Evolutionary conservation across 2,797 vertebrate genomes (phyloP).

Genomic region (Meda fulgida): DNA sequence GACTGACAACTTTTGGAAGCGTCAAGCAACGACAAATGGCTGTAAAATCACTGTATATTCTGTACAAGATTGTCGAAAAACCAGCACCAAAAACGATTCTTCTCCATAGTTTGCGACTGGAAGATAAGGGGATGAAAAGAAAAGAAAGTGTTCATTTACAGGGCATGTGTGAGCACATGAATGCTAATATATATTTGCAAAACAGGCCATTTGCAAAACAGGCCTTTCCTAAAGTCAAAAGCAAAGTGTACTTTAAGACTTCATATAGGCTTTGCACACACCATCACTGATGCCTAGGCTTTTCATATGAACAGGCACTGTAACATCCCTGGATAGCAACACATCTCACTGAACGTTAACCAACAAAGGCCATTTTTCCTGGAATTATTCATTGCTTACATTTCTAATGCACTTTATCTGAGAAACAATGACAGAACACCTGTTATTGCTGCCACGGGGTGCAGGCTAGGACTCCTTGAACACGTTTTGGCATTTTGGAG

Average conservation of each 20-base stretch:
- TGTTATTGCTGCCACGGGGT: slow-evolving; percentile 75
- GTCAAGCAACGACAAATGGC: slow-evolving; percentile 65
- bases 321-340: slow-evolving; percentile 65
- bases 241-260: slow-evolving; percentile 68
- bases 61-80: slow-evolving; percentile 96
- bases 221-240: slow-evolving; percentile 2
- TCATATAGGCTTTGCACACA: slow-evolving; percentile 59
- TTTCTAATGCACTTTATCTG: slow-evolving; percentile 74
- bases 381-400: slow-evolving; percentile 54
- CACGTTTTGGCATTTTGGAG: slow-evolving; percentile 65
- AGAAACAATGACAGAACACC: slow-evolving; percentile 70
- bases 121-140: slow-evolving; percentile 60
- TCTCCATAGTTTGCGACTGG: slow-evolving; percentile 63
- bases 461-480: slow-evolving; percentile 22
- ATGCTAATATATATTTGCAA: not conserved
- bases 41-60: slow-evolving; percentile 71
- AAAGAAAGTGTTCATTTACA: slow-evolving; percentile 23
- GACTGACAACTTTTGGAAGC: slow-evolving; percentile 60
- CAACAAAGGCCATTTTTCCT: slow-evolving; percentile 27
- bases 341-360: slow-evolving; percentile 53
- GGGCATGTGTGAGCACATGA: slow-evolving; percentile 1
- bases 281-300: slow-evolving; percentile 62
- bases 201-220: not conserved
- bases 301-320: slow-evolving; percentile 70
- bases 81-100: slow-evolving; percentile 83